Evolutionary conservation across 2,113 vertebrate genomes (phyloP).

Genomic region (Carettochelys insculpta): DNA sequence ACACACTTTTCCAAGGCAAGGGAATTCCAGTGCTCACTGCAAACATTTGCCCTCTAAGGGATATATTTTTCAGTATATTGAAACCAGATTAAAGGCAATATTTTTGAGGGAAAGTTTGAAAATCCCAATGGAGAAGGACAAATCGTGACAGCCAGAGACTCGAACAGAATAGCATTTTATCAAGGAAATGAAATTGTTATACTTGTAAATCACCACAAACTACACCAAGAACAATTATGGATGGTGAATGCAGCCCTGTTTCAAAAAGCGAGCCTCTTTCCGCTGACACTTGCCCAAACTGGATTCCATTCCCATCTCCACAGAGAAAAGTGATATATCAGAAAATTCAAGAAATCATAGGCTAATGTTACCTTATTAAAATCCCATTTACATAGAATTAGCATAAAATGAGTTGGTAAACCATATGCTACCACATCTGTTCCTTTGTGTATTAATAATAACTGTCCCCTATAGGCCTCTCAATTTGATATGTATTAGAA

Average conservation of each 20-base stretch:
- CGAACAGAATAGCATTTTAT: neutral
- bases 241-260: neutral
- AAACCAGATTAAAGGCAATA: neutral
- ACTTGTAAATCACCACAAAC: neutral
- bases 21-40: neutral
- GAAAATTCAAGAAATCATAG: constrained; percentile 72
- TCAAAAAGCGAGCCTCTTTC: neutral
- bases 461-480: constrained; percentile 78
- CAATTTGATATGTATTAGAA: constrained; percentile 79
- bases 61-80: neutral
- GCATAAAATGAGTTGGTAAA: constrained; percentile 83
- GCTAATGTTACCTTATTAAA: constrained; percentile 84
- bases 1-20: neutral
- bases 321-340: constrained; percentile 69
- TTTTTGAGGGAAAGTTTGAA: neutral
- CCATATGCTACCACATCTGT: constrained; percentile 84
- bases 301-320: constrained; percentile 62
- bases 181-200: neutral
- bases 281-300: constrained; percentile 35
- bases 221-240: neutral
- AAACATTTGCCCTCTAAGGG: neutral
- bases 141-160: neutral
- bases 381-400: constrained; percentile 85
- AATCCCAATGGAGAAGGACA: neutral
- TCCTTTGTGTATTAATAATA: constrained; percentile 80